Evolutionary conservation across 2,888 invertebrate species (phyloP), one percentile per base, ranked within the genome.

Genomic region (Microplitis deprimator): DNA sequence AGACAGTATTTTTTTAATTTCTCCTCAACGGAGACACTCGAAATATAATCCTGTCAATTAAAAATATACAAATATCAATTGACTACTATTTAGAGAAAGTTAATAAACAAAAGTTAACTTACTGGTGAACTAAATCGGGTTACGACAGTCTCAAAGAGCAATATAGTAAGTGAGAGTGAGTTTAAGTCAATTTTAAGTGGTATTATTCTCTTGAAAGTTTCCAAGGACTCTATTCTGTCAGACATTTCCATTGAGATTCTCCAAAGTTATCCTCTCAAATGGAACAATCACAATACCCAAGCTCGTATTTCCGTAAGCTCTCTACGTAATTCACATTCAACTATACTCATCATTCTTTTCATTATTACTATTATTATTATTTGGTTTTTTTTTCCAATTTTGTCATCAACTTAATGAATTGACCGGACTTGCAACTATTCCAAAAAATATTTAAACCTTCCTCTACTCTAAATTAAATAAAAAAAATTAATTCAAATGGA

Each of bases 271-370:
- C 50, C 50, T 50, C 50, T 50, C 50, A 50, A 50, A 50, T 16
- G 68, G 17, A 71, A 41, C 79, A 79, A 50, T 50, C 50, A 50
- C 50, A 13, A 71, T 38, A 71, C 39, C 29, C 60, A 60, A 29
- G 71, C 59, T 71, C 38, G 61, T 29, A 38, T 59, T 13, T 61
- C 20, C 62, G 50, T 5, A 17, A 68, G 20, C 41, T 41, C 17
- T 29, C 71, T 16, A 17, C 50, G 50, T 5, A 70, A 70, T 59
- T 60, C 17, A 20, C 29, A 59, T 16, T 70, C 20, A 60, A 59
- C 13, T 59, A 59, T 70, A 10, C 50, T 20, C 38, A 68, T 68
- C 39, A 61, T 62, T 38, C 10, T 40, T 13, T 61, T 39, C 29
- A 3, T 72, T 8, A 72, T 70, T n/a, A 50, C 16, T 20, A 29